Conservation (phyloP, 1,140 invertebrate genomes). For the Hormaphis cornu region DNA sequence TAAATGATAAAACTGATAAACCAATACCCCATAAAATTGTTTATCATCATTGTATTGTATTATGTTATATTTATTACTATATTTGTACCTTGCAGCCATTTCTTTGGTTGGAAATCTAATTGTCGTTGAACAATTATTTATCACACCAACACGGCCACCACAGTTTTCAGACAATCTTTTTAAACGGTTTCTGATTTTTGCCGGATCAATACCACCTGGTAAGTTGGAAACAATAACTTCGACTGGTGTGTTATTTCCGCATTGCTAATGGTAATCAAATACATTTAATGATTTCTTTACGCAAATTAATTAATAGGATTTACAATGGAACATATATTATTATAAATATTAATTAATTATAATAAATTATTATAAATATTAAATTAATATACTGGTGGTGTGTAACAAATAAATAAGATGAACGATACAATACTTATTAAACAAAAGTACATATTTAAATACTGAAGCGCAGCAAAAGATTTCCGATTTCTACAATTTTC, state of each 20-base stretch:
- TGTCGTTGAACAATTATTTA: conserved; percentile 55
- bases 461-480: too few relatives aligned
- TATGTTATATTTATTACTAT: too few relatives aligned
- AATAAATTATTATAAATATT: too few relatives aligned
- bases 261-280: conserved; percentile 33
- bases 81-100: conserved; percentile 60
- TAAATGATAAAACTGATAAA: conserved; percentile 19
- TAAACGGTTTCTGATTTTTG: conserved; percentile 49
- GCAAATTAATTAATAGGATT: background rate
- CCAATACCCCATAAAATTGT: background rate
- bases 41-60: conserved; percentile 1
- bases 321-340: background rate
- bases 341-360: background rate
- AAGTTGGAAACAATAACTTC: conserved; percentile 47
- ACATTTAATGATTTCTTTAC: background rate
- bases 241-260: conserved; percentile 36
- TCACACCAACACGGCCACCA: conserved; percentile 61
- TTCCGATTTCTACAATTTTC: too few relatives aligned
- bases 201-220: conserved; percentile 42
- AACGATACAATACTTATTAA: too few relatives aligned
- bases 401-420: too few relatives aligned
- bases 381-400: too few relatives aligned
- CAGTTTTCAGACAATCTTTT: conserved; percentile 67
- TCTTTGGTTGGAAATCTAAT: conserved; percentile 61
- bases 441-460: too few relatives aligned